These are phyloP conservation scores for Homalodisca vitripennis DNA, from an alignment of 1,140 invertebrate species.

Conservation along the genomic window DNA sequence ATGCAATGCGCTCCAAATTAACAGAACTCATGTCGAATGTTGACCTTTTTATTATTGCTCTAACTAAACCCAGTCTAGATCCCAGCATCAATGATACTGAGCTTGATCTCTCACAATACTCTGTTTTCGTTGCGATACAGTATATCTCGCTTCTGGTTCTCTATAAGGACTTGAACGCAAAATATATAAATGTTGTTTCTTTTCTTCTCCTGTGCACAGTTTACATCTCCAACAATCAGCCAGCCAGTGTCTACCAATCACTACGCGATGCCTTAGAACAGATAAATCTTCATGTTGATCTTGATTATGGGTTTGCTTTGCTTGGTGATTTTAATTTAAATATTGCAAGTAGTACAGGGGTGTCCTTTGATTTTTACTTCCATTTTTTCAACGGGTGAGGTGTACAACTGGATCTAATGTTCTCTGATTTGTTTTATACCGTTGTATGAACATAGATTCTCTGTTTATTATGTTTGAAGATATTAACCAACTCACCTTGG, in stretches of 20 bases:
- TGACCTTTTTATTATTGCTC: neutral
- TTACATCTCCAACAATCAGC: neutral
- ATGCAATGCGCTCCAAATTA: constrained; percentile 8
- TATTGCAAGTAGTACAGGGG: neutral
- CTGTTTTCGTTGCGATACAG: constrained; percentile 14
- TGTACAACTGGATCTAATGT: neutral
- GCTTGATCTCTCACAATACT: neutral
- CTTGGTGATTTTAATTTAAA: constrained; percentile 2
- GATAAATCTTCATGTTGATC: neutral
- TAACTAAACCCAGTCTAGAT: neutral
- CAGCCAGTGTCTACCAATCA: neutral
- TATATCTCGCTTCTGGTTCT: neutral
- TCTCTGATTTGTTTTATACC: neutral
- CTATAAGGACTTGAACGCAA: neutral
- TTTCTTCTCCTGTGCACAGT: neutral
- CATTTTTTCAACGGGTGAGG: neutral
- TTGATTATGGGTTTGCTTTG: neutral
- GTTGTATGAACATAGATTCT: neutral
- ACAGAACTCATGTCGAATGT: neutral
- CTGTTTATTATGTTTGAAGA: neutral
- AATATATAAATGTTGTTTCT: neutral
- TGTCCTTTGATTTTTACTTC: neutral
- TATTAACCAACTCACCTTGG: neutral
- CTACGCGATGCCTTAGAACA: constrained; percentile 1
- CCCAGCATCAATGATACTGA: constrained; percentile 16